Evolutionary conservation across 2,797 vertebrate genomes (phyloP).

Genomic region (Erpetoichthys calabaricus): DNA sequence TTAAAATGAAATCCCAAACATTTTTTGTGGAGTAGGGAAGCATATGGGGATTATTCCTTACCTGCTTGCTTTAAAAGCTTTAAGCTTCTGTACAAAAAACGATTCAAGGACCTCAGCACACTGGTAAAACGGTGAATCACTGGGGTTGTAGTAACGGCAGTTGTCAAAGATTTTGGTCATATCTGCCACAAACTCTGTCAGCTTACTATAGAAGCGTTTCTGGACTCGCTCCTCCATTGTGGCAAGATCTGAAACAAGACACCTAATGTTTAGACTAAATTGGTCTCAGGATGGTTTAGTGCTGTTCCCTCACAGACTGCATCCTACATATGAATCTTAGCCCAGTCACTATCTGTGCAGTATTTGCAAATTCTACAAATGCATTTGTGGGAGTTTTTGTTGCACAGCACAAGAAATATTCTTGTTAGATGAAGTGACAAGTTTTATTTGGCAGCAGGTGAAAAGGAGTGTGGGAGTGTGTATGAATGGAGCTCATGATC

Average conservation of each 20-base stretch:
- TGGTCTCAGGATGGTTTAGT: no score
- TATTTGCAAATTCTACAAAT: no score
- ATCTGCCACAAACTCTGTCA: conserved; percentile 92
- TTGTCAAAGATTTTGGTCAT: conserved; percentile 99
- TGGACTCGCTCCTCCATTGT: conserved; percentile 89
- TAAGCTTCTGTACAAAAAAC: conserved; percentile 96
- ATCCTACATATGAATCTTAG: not conserved
- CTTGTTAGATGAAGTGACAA: no score
- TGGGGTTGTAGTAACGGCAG: conserved; percentile 97
- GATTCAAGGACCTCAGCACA: conserved; percentile 91
- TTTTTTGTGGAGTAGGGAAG: not conserved
- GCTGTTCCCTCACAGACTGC: not conserved
- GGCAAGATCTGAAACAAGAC: conserved; percentile 66
- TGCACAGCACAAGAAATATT: no score
- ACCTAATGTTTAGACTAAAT: not conserved
- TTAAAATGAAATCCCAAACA: not conserved
- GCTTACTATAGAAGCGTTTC: conserved; percentile 80
- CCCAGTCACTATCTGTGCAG: no score
- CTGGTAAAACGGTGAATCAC: conserved; percentile 90
- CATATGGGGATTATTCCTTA: conserved; percentile 34
- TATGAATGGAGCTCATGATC: no score
- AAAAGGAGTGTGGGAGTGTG: no score
- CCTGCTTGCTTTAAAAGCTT: conserved; percentile 97
- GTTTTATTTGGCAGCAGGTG: no score
- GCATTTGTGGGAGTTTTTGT: no score